Evolutionary conservation across 2,888 invertebrate genomes (phyloP).

Genomic region (Dicycla oo): DNA sequence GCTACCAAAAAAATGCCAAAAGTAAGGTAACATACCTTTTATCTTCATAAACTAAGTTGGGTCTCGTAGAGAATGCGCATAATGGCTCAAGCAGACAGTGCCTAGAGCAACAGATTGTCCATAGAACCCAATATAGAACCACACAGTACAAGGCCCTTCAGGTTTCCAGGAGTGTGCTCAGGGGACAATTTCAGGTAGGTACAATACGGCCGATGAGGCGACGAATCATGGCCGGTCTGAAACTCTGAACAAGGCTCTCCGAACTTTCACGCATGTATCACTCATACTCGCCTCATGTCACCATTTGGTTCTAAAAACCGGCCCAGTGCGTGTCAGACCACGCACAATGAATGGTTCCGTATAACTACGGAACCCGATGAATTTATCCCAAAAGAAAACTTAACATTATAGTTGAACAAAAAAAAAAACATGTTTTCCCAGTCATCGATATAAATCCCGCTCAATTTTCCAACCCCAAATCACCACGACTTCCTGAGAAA

Average conservation of each 20-base stretch:
- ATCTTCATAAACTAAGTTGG: not conserved
- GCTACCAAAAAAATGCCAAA: conserved; percentile 22
- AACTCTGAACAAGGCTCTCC: not conserved
- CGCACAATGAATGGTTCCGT: no score
- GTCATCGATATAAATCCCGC: no score
- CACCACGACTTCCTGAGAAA: no score
- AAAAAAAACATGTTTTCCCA: no score
- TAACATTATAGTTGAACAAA: no score
- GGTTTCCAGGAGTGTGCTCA: not conserved
- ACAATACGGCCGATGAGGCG: not conserved
- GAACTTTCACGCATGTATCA: no score
- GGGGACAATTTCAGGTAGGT: not conserved
- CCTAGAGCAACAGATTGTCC: not conserved
- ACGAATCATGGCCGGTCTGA: not conserved
- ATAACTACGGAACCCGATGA: no score
- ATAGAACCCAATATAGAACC: not conserved
- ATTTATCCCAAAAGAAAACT: no score
- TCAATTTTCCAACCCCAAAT: no score
- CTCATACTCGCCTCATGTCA: no score
- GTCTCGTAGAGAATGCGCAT: not conserved
- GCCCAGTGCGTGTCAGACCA: no score
- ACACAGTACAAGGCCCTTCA: not conserved
- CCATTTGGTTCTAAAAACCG: no score
- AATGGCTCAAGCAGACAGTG: not conserved
- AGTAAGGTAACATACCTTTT: not conserved